Base-by-base conservation (phyloP, 1,140 invertebrate species). In the Drosophila saltans region DNA sequence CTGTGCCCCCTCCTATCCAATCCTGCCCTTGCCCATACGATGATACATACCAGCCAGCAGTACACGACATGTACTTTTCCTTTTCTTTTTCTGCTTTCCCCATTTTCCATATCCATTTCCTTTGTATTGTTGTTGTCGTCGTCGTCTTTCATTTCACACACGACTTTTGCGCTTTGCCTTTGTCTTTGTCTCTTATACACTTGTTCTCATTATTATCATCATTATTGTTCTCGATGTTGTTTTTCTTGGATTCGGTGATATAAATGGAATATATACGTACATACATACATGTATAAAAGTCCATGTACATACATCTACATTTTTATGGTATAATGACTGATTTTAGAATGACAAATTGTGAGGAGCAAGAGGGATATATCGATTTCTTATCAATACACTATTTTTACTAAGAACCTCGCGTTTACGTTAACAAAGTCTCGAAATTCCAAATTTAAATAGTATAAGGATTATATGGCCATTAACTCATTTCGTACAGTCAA, bases 191-290 rank as follows among this genome's bases (percentile, higher is more conserved):
- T 48, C 6, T 48, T 48, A 26, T 59, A 59, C 5, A n/a, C 21
- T 9, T 52, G 21, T 52, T 52, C 45, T 52, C n/a, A 57, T 57
- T 57, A 57, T 57, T 11, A 36, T 58, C 39, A 59, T 59, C 40
- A 56, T 67, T 75, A 52, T 67, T 70, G 41, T 60, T 66, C 40
- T 66, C 45, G 10, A 61, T 40, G 43, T 69, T 72, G 66, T 75
- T 70, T 62, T 61, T 72, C 55, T 2, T 52, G 21, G 21, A 21
- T 2, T 52, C 21, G 21, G 7, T 6, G 45, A 52, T 52, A 52
- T 10, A 52, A 52, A 52, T 52, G 68, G 67, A 61, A 56, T 66
- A 56, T 28, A 61, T 30, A 61, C 66, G 43, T 8, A 56, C 7
- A 39, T 30, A 41, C 0, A 57, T 43, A 52, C 55, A 9, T 40